Percentiles rank a stretch among this genome's conserved stretches.
phyloP scores from a whole-genome alignment of 2,113 vertebrate species.

The Apaloderma vittatum region DNA sequence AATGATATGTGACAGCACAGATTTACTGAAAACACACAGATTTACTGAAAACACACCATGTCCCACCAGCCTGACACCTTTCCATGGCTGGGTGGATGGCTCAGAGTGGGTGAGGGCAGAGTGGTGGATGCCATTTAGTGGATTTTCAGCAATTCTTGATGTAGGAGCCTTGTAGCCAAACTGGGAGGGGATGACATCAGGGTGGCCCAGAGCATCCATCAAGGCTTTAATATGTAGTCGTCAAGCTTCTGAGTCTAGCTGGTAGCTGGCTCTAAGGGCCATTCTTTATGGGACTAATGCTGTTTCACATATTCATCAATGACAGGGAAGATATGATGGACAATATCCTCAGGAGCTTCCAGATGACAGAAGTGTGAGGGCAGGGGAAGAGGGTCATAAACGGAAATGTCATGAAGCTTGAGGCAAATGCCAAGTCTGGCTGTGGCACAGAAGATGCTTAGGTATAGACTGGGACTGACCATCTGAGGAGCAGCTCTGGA shows the following conservation, averaged over 20 bases:
- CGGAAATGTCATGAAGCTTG: not conserved
- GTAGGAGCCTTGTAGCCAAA: not conserved
- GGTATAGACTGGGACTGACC: not conserved
- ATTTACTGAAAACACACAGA: not conserved
- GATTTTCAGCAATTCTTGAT: not conserved
- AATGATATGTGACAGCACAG: not conserved
- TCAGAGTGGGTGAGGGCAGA: not conserved
- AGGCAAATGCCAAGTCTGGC: not conserved
- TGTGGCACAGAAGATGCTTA: not conserved
- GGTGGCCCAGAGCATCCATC: not conserved
- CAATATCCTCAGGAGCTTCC: not conserved
- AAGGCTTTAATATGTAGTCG: not conserved
- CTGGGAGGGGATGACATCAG: not conserved
- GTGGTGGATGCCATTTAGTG: not conserved
- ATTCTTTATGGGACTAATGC: not conserved
- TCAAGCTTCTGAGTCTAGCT: not conserved
- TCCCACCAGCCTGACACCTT: not conserved
- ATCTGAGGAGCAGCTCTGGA: not conserved
- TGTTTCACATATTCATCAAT: not conserved
- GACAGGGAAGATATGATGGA: not conserved
- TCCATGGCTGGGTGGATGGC: not conserved
- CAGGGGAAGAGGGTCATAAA: not conserved
- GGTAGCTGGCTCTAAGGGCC: not conserved
- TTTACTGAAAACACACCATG: not conserved
- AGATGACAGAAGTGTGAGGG: not conserved